phyloP scores from a whole-genome alignment of 2,797 vertebrate genomes.

The Sciurus vulgaris region DNA sequence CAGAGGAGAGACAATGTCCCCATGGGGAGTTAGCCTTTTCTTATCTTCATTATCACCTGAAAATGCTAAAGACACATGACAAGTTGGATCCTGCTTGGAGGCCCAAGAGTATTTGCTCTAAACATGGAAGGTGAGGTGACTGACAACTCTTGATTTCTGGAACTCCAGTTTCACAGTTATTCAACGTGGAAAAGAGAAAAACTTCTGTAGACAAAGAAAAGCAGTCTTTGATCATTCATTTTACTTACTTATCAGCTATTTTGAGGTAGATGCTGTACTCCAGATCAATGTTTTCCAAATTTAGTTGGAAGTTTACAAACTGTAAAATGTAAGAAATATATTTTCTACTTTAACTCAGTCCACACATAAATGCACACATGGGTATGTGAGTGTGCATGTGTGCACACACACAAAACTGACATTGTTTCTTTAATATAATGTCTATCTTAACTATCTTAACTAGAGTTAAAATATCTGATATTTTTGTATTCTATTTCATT shows the following conservation, averaged over 20 bases:
- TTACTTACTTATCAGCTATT: background rate
- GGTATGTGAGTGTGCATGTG: background rate
- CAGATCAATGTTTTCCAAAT: background rate
- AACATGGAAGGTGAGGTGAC: background rate
- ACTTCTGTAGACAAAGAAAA: constrained; percentile 16
- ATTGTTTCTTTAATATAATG: background rate
- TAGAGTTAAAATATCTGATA: background rate
- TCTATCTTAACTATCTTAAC: background rate
- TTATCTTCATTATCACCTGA: constrained; percentile 53
- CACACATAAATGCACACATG: background rate
- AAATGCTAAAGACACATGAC: constrained; percentile 18
- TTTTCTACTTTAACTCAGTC: background rate
- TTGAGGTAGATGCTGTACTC: background rate
- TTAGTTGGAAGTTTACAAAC: background rate
- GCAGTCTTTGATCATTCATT: background rate
- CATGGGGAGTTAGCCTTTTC: constrained; percentile 10
- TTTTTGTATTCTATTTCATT: background rate
- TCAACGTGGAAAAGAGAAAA: background rate
- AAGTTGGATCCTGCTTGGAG: constrained; percentile 10
- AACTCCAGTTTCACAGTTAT: background rate
- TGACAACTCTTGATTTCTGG: background rate
- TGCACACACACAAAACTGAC: background rate
- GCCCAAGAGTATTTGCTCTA: background rate
- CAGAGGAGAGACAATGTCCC: background rate
- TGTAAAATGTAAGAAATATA: background rate